Evolutionary conservation across 2,888 invertebrate genomes (phyloP), one percentile per base, ranked within the genome.

Genomic region (Perithous albicinctus): DNA sequence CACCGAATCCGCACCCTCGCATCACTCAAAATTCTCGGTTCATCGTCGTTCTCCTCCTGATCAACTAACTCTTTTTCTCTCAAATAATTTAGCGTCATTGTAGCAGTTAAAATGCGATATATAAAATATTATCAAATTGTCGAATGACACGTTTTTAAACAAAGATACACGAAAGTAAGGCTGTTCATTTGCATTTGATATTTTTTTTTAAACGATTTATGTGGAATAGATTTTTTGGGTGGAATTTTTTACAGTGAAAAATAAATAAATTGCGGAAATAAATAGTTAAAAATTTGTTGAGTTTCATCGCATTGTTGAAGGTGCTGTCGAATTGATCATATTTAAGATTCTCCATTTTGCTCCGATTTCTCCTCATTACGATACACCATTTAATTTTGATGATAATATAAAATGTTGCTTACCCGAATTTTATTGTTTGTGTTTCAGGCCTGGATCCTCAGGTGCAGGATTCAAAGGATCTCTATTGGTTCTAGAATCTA

Each of bases 1-100:
- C 91, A 90, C 89, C 91, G 89, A 89, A 88, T 91, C 89, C 88
- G 90, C 91, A 91, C 91, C 91, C 90, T 91, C 91, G 87, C 91
- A 91, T 91, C 91, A 89, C 89, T 91, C 91, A 90, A 89, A 90
- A 86, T 90, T 85, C 85, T 88, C 86, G 85, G 83, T 85, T 86
- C 35, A n/a, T 61, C 66, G 29, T 15, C 32, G 35, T 29, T 35
- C 29, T 35, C 1, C 23, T 7, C 41, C 56, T 51, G 43, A 46
- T 38, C 18, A 41, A 41, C n/a, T 29, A 26, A 41, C 20, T 10
- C 10, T n/a, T 35, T 56, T 51, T 35, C 61, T 69, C 48, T 7
- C 3, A 48, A 48, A 48, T 20, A 48, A 48, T 48, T 48, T 20
- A 41, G 41, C 5, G 20, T 48, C 20, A 18, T 48, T 8, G 6